These are phyloP conservation scores for Lampris megalopsis DNA, from an alignment of 2,113 vertebrate species.

Conservation along the genomic window DNA sequence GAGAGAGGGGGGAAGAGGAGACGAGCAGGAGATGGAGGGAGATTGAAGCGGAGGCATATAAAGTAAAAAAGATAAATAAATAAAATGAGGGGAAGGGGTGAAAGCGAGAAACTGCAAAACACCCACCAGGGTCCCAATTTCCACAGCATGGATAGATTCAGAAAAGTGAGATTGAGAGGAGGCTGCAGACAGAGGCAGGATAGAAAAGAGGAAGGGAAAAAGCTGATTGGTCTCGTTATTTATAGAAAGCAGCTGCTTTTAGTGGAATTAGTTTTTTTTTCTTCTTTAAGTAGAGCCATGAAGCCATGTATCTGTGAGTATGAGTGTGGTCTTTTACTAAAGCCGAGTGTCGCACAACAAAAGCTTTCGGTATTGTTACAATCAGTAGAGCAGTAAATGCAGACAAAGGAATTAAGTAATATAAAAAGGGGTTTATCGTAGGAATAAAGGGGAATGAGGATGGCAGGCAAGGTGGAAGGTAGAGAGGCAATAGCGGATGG, in stretches of 20 bases:
- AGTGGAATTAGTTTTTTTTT: conserved; percentile 35
- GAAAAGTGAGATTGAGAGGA: neutral
- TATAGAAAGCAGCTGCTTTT: conserved; percentile 46
- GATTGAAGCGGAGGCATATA: conserved; percentile 4
- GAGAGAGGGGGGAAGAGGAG: neutral
- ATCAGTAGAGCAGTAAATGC: no score
- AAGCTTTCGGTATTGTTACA: no score
- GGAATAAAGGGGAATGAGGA: no score
- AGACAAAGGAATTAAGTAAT: no score
- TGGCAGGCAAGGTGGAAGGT: no score
- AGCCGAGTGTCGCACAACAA: no score
- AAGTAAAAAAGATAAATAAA: conserved; percentile 4
- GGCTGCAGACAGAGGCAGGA: conserved; percentile 4
- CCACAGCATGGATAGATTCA: neutral
- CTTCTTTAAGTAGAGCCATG: neutral
- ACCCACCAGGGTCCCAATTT: neutral
- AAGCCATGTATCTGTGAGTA: neutral
- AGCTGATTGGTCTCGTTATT: conserved; percentile 13
- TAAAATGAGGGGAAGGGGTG: neutral
- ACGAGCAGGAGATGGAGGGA: conserved; percentile 7
- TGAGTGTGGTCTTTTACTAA: neutral
- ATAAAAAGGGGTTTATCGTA: no score
- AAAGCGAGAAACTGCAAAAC: conserved; percentile 24
- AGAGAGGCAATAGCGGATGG: no score
- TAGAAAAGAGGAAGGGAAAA: neutral